Base-by-base conservation (phyloP, 2,113 vertebrate genomes). In the Eptesicus fuscus region DNA sequence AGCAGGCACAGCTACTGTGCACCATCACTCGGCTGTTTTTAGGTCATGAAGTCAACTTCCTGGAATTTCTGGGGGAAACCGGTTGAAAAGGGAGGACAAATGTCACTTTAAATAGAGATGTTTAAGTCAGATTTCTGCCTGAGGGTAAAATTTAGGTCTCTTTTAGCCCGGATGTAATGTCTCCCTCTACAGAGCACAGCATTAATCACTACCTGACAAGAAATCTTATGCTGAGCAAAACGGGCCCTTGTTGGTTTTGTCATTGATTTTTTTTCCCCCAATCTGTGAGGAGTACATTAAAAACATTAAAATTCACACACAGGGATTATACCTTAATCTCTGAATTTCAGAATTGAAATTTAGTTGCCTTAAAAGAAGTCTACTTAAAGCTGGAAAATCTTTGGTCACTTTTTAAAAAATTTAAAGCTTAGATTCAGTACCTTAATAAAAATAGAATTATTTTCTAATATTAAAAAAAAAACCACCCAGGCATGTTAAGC, bases 41-140 rank as follows among this genome's bases (percentile, higher is more conserved):
- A 98, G 98, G 98, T 98, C 98, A 98, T 96, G 97, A 98, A 98
- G 99, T 99, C 99, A 99, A 98, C 98, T 98, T 97, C 97, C 98
- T 98, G 98, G 98, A 98, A 99, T 99, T 99, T 98, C 98, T 98
- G 98, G 98, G 98, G 98, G 98, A 99, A 99, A 98, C 97, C 97
- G 98, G 98, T 99, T 98, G 98, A 99, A 98, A 99, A 98, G 98
- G 98, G 97, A 98, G 98, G 98, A 99, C 98, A 98, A 98, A 98
- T 98, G 98, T 99, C 98, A 99, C 98, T 98, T 98, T 97, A 98
- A 98, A 99, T 98, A 98, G 98, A 99, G 98, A 99, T 98, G 99
- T 99, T 98, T 98, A 98, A 99, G 98, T 99, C 98, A 98, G 98
- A 98, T 98, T 98, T 97, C 97, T 98, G 98, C 98, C 98, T 98